phyloP scores from a whole-genome alignment of 2,888 invertebrate species.

The Drosophila maculinotata region DNA sequence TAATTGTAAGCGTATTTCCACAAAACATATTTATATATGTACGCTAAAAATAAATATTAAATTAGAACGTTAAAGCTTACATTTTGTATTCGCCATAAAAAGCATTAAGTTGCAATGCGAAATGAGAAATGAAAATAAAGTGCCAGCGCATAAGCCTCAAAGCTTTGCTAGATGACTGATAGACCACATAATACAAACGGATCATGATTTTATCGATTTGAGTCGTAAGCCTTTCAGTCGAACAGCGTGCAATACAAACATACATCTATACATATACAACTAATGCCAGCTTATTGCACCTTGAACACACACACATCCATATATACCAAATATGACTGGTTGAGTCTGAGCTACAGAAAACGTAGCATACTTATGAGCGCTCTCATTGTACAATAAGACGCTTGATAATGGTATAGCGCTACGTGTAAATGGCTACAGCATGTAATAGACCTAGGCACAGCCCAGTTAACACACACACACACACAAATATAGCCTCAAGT shows the following conservation, averaged over 20 bases:
- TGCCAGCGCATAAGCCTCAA: conserved; percentile 19
- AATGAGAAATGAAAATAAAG: conserved; percentile 22
- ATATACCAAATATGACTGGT: background rate
- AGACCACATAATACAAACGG: conserved; percentile 26
- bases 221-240: conserved; percentile 34
- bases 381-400: conserved; percentile 64
- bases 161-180: conserved; percentile 40
- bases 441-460: conserved; percentile 67
- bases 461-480: conserved; percentile 39
- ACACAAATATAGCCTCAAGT: conserved; percentile 38
- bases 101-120: background rate
- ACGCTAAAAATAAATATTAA: conserved; percentile 2
- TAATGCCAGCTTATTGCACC: conserved; percentile 57
- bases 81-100: conserved; percentile 3
- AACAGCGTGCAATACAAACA: conserved; percentile 20
- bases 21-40: conserved; percentile 2
- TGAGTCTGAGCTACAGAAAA: conserved; percentile 38
- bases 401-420: conserved; percentile 66
- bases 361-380: conserved; percentile 72
- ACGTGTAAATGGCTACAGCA: conserved; percentile 68
- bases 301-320: conserved; percentile 7
- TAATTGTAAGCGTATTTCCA: no score
- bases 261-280: conserved; percentile 5
- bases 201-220: conserved; percentile 41
- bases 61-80: conserved; percentile 1